A percentile compares a stretch with the other conserved stretches of the same genome.
Conservation (phyloP, 2,797 vertebrate genomes). For the Urosaurus nigricauda region DNA sequence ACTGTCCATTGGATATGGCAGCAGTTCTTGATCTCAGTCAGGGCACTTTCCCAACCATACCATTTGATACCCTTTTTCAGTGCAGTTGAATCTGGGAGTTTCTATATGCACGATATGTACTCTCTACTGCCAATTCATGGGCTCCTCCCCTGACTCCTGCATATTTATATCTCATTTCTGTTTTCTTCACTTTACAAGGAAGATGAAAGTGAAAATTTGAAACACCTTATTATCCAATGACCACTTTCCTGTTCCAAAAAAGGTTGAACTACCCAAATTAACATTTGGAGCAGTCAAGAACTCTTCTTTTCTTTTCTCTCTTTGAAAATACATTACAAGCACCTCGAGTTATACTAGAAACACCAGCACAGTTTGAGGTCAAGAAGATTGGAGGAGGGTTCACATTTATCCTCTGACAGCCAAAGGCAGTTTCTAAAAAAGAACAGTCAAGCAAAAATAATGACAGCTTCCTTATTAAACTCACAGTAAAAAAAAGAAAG, state of each 20-base stretch:
- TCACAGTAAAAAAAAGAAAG: slow-evolving; percentile 40
- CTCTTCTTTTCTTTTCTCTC: background rate
- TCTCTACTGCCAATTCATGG: background rate
- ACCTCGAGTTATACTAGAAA: slow-evolving; percentile 29
- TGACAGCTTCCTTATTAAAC: slow-evolving; percentile 44
- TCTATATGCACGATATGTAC: background rate
- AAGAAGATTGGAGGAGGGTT: slow-evolving; percentile 44
- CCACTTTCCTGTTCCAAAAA: background rate
- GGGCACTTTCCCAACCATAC: background rate
- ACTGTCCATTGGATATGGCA: background rate
- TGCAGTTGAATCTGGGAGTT: background rate
- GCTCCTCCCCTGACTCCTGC: background rate
- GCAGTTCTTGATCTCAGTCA: background rate
- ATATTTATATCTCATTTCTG: background rate
- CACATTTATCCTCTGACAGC: slow-evolving; percentile 28
- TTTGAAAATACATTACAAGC: slow-evolving; percentile 1
- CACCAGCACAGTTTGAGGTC: slow-evolving; percentile 44
- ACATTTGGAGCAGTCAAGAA: background rate
- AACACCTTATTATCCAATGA: slow-evolving; percentile 6
- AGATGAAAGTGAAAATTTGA: slow-evolving; percentile 3
- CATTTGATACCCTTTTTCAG: background rate
- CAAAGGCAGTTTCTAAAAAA: slow-evolving; percentile 37
- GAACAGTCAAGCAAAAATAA: slow-evolving; percentile 56
- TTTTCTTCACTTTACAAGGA: background rate
- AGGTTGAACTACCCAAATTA: background rate